Base-by-base conservation (phyloP, 2,888 invertebrate species). In the Stegophylla sp. region DNA sequence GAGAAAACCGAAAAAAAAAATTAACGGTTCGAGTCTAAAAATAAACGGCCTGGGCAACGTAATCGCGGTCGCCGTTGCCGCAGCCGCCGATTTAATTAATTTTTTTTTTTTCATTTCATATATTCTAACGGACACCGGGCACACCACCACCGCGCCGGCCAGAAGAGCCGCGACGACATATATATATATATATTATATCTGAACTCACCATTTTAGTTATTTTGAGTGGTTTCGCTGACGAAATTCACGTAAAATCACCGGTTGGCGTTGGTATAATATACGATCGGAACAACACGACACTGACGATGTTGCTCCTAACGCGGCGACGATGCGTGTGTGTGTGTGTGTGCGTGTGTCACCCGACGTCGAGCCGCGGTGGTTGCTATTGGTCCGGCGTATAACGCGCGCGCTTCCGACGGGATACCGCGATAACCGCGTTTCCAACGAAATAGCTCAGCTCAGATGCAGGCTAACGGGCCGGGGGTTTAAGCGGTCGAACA, bases 341-440 rank as follows among this genome's bases (percentile, higher is more conserved):
- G 76, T 20, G 61, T 23, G 64, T 53, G 64, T 41, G 73, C 43
- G 43, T 41, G 51, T 20, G 77, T 34, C 15, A 51, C 23, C 74
- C 45, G 43, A 43, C 17, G 28, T 23, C 45, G 63, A 59, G 26
- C n/a, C 53, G 41, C 10, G 26, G 75, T 15, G 41, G 20, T 23
- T 26, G 23, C n/a, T 34, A n/a, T n/a, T n/a, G 48, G 48, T n/a
- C n/a, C 59, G 59, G 63, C 23, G 20, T 34, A 26, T 41, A 23
- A 63, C 66, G 64, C 43, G 64, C 75, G 66, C 77, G 71, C 76
- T 72, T 77, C 64, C 48, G 67, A 82, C 71, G 69, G n/a, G 69
- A 79, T 79, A 71, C 71, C 71, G 51, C 75, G 64, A 51, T 51
- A 75, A 75, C 74, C 74, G 74, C 75, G 75, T 66, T 76, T 51